Conservation (phyloP, 2,113 vertebrate genomes). For the Atractosteus spatula region DNA sequence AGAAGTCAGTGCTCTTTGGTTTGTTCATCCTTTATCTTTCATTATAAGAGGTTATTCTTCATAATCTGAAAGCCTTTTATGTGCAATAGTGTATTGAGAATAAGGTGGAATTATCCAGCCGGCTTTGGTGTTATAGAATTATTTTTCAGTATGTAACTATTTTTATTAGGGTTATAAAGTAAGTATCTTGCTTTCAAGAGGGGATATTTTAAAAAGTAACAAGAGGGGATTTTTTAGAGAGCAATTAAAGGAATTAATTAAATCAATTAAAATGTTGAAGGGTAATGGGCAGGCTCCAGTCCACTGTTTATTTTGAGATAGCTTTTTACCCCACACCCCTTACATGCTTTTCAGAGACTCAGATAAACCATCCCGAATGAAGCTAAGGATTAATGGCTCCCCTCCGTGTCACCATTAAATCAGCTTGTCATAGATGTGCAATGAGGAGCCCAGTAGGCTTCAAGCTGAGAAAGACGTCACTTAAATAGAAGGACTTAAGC, state of each 20-base stretch:
- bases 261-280: background rate
- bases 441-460: background rate
- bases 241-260: background rate
- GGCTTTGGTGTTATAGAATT: too few species aligned
- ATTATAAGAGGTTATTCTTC: too few species aligned
- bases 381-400: background rate
- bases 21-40: too few species aligned
- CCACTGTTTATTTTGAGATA: background rate
- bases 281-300: background rate
- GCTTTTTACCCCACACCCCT: background rate
- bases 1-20: too few species aligned
- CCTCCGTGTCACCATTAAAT: background rate
- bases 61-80: too few species aligned
- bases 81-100: too few species aligned
- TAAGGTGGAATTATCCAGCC: too few species aligned
- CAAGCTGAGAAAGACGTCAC: conserved; percentile 1
- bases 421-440: background rate
- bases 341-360: background rate
- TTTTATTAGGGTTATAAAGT: too few species aligned
- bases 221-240: background rate
- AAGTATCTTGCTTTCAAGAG: too few species aligned
- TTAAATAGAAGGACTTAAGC: too few species aligned
- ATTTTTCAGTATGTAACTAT: too few species aligned
- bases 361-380: conserved; percentile 9
- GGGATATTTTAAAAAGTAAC: too few species aligned